These are phyloP conservation scores for Gallinago undulata DNA, from an alignment of 2,113 vertebrate genomes.

Conservation along the genomic window DNA sequence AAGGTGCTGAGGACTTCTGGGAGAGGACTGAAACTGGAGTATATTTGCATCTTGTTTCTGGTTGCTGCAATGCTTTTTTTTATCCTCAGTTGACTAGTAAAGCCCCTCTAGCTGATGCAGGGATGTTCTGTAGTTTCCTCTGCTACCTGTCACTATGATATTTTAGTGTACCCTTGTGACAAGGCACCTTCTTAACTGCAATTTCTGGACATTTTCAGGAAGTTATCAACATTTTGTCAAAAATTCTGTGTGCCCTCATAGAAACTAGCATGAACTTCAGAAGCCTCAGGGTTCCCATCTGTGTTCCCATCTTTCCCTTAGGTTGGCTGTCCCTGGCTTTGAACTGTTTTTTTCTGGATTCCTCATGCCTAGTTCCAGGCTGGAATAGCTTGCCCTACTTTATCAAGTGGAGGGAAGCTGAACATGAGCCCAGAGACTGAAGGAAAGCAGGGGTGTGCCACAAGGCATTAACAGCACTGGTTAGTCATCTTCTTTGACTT, in stretches of 20 bases:
- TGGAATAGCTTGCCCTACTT: not conserved
- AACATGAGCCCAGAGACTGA: not conserved
- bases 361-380: not conserved
- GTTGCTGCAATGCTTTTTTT: not conserved
- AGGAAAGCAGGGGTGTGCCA: not conserved
- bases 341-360: not conserved
- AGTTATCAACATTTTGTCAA: not conserved
- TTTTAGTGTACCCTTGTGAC: not conserved
- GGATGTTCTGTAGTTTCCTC: not conserved
- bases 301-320: not conserved
- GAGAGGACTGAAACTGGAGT: not conserved
- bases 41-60: not conserved
- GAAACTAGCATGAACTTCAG: not conserved
- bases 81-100: not conserved
- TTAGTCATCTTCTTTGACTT: not conserved
- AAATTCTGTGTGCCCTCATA: not conserved
- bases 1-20: not conserved
- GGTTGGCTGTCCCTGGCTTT: not conserved
- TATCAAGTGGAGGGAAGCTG: not conserved
- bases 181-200: not conserved
- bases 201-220: not conserved
- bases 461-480: not conserved
- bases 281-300: not conserved
- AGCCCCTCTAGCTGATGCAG: not conserved
- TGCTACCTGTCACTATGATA: not conserved